Base-by-base conservation (phyloP, 2,113 vertebrate genomes). In the Budorcas taxicolor region DNA sequence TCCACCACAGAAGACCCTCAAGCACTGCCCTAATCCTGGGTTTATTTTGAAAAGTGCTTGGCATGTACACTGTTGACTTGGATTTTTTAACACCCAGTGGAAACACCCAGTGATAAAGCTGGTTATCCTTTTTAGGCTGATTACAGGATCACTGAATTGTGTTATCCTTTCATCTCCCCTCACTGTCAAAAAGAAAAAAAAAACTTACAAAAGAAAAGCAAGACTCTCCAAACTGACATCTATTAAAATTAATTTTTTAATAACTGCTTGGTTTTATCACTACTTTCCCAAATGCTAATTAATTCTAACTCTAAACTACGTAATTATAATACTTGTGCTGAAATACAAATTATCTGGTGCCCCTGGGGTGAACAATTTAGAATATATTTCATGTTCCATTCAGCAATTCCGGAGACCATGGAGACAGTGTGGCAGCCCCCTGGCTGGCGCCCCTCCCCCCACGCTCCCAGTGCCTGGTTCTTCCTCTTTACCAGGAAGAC, bases 301-400 rank as follows among this genome's bases (percentile, higher is more conserved):
- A 98, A 98, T 98, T 98, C 98, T 95, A 98, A 97, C 94, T 95
- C 97, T 97, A 96, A 98, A 98, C 94, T 96, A 86, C 90, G 94
- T 95, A 98, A 98, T 98, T 99, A 98, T 89, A 98, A 97, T 74
- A 94, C 93, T 98, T 98, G 71, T 98, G 62, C 90, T 96, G 96
- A 97, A 99, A 98, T 92, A 97, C 97, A 98, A 98, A 99, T 98
- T 98, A 98, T 97, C 97, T 97, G 91, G 74, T 97, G 96, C 97
- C 98, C 96, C 98, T 50, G 47, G 97, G 95, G 95, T 96, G 96
- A 98, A 53, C 50, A 80, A 91, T 96, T 92, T 58, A 87, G 96
- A 97, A 97, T 78, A 81, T 76, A 97, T 96, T 98, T 98, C 98
- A 94, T 40, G 98, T 98, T 98, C 97, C 94, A 96, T 98, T 97